Percentiles rank a stretch among this genome's conserved stretches.
Evolutionary conservation across 2,888 invertebrate genomes (phyloP).

Genomic region (Drosophila pseudotalamancana): DNA sequence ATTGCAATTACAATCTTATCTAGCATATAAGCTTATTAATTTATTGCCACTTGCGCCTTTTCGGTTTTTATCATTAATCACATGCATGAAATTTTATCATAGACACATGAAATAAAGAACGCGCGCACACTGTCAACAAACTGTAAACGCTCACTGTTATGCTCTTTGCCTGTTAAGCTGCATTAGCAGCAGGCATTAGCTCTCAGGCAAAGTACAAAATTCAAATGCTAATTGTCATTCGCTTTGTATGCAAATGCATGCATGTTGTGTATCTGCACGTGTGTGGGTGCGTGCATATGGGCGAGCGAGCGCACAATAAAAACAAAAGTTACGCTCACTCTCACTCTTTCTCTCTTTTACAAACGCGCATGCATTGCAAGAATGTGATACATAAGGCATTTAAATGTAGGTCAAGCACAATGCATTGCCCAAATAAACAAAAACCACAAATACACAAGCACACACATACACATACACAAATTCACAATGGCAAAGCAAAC

Average conservation of each 20-base stretch:
- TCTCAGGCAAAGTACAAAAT: slow-evolving; percentile 36
- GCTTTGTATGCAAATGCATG: slow-evolving; percentile 29
- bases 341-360: slow-evolving; percentile 4
- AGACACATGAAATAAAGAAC: not conserved
- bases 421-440: slow-evolving; percentile 49
- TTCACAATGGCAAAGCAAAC: not conserved
- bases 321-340: slow-evolving; percentile 34
- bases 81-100: slow-evolving; percentile 19
- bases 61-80: slow-evolving; percentile 35
- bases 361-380: slow-evolving; percentile 15
- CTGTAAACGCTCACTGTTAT: slow-evolving; percentile 26
- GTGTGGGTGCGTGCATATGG: too few relatives aligned
- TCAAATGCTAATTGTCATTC: slow-evolving; percentile 45
- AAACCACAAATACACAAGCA: slow-evolving; percentile 16
- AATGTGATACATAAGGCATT: slow-evolving; percentile 25
- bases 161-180: slow-evolving; percentile 17
- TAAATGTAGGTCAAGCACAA: slow-evolving; percentile 53
- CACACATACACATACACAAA: not conserved
- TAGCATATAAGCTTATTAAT: slow-evolving; percentile 31
- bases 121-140: slow-evolving; percentile 29
- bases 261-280: slow-evolving; percentile 13
- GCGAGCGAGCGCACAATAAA: slow-evolving; percentile 37
- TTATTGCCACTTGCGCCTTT: slow-evolving; percentile 39
- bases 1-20: slow-evolving; percentile 45
- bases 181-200: not conserved